phyloP scores from a whole-genome alignment of 2,888 invertebrate genomes.

The Chironomus riparius region DNA sequence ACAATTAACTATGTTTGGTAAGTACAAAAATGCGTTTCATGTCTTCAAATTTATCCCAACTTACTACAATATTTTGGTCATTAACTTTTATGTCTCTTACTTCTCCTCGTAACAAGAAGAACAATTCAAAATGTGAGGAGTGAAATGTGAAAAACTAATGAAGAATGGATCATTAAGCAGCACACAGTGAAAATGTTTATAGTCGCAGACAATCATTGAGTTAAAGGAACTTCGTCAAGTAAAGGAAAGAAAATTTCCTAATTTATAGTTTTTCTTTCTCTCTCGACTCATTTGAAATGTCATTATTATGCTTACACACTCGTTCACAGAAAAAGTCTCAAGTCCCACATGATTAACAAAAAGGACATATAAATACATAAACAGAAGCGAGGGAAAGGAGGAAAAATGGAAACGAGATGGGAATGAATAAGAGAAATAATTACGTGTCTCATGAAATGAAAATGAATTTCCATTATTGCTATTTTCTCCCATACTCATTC shows the following conservation, averaged over 20 bases:
- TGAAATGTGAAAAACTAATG: constrained; percentile 15
- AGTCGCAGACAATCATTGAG: not conserved
- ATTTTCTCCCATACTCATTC: not conserved
- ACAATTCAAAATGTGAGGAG: not conserved
- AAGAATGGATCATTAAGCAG: constrained; percentile 26
- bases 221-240: constrained; percentile 15
- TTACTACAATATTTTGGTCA: not conserved
- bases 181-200: not conserved
- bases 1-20: no score
- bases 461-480: constrained; percentile 20
- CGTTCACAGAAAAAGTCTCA: not conserved
- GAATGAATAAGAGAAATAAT: constrained; percentile 23
- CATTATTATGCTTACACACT: constrained; percentile 2
- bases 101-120: not conserved
- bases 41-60: not conserved
- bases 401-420: not conserved
- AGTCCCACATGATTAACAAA: constrained; percentile 19
- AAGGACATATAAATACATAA: not conserved
- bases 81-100: constrained; percentile 12
- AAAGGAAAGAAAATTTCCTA: constrained; percentile 10
- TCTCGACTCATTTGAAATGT: constrained; percentile 5
- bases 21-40: not conserved
- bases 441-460: constrained; percentile 25
- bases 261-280: constrained; percentile 25
- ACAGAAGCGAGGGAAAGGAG: not conserved